These are phyloP conservation scores for Alsophila aescularia DNA, from an alignment of 2,888 invertebrate species.

Conservation along the genomic window DNA sequence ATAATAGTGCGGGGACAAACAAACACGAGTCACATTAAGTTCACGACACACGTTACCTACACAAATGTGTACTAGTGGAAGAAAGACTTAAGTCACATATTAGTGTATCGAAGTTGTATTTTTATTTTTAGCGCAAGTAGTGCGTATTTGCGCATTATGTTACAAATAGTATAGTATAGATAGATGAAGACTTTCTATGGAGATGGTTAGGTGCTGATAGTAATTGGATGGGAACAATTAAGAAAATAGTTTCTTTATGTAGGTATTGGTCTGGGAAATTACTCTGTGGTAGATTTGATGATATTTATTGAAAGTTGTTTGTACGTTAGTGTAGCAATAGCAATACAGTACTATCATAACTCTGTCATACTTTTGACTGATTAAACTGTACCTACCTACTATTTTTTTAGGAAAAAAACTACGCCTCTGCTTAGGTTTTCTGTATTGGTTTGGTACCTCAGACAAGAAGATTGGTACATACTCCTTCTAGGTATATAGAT, in stretches of 20 bases:
- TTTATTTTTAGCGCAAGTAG: not conserved
- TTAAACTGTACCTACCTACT: no score
- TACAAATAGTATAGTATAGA: not conserved
- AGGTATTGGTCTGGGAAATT: constrained; percentile 7
- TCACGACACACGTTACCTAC: not conserved
- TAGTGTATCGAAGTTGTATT: not conserved
- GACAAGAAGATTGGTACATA: no score
- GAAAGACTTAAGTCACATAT: not conserved
- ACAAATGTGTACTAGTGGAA: not conserved
- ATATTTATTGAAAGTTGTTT: not conserved
- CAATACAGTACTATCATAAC: no score
- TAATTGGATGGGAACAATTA: constrained; percentile 20
- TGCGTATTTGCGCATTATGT: no score
- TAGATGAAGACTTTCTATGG: no score
- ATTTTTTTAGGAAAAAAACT: no score
- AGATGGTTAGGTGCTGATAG: no score
- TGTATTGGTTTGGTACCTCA: no score
- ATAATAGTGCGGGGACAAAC: constrained; percentile 23
- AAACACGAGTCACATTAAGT: not conserved
- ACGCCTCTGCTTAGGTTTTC: no score
- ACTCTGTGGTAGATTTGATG: not conserved
- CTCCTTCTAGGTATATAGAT: no score
- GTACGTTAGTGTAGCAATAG: no score
- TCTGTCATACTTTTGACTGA: no score
- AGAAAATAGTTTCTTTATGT: constrained; percentile 11